phyloP scores from a whole-genome alignment of 2,888 invertebrate genomes.

The Polydrusus pterygomalis region DNA sequence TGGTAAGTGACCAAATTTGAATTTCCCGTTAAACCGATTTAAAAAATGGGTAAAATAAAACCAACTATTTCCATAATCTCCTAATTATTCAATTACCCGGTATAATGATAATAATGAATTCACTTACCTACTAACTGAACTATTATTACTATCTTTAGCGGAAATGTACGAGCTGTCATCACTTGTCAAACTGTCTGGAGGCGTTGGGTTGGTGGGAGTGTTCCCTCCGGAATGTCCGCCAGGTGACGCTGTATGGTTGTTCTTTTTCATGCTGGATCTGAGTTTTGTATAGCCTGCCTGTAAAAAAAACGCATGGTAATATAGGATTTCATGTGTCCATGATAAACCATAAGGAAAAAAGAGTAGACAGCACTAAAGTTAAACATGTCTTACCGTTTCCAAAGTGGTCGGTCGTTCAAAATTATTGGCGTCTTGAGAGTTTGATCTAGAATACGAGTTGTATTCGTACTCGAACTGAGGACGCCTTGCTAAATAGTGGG shows the following conservation, averaged over 20 bases:
- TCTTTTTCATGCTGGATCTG: conserved; percentile 87
- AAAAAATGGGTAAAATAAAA: no score
- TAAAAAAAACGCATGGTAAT: not conserved
- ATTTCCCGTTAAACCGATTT: no score
- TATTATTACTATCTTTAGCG: conserved; percentile 84
- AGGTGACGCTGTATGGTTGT: conserved; percentile 72
- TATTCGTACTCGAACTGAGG: conserved; percentile 68
- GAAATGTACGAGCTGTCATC: conserved; percentile 93
- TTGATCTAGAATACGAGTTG: conserved; percentile 70
- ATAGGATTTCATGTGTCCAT: no score
- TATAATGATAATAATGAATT: conserved; percentile 73
- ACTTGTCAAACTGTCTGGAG: conserved; percentile 88
- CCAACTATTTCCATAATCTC: no score
- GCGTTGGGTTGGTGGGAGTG: conserved; percentile 89
- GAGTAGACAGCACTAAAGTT: not conserved
- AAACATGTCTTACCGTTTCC: conserved; percentile 45
- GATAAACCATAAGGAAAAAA: no score
- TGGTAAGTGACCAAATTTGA: no score
- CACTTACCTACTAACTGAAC: conserved; percentile 51
- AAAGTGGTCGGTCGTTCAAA: conserved; percentile 77
- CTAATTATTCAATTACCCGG: no score
- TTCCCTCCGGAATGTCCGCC: conserved; percentile 76
- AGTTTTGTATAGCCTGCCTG: conserved; percentile 76
- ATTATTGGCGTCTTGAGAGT: conserved; percentile 72
- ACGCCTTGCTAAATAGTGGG: conserved; percentile 71